phyloP scores from a whole-genome alignment of 2,888 invertebrate species.

The Drosophila quinaria region DNA sequence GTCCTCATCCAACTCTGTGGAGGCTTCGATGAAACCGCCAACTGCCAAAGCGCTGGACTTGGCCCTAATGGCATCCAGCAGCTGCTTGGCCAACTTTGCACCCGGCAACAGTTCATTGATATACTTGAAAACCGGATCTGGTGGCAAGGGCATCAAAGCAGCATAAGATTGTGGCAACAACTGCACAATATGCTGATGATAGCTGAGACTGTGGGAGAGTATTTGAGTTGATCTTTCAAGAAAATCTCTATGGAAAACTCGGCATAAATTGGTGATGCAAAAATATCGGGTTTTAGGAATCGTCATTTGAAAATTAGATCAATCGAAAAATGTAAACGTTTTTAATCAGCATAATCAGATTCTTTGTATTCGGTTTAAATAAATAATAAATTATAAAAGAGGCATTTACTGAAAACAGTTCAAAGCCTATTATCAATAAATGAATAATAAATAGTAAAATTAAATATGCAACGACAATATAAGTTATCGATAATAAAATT shows the following conservation, averaged over 20 bases:
- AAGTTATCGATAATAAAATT: too few species aligned
- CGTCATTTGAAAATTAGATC: not conserved
- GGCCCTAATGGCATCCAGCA: constrained; percentile 39
- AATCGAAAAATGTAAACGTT: not conserved
- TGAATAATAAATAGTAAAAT: too few species aligned
- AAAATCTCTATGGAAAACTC: not conserved
- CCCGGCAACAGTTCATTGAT: constrained; percentile 88
- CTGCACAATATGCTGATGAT: constrained; percentile 95
- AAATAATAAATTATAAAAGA: too few species aligned
- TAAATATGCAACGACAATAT: too few species aligned
- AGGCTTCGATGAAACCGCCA: constrained; percentile 11
- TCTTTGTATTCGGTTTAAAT: too few species aligned
- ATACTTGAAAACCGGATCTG: constrained; percentile 95
- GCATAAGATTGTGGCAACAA: constrained; percentile 95
- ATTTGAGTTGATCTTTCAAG: not conserved
- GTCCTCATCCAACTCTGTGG: not conserved
- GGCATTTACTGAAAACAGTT: too few species aligned
- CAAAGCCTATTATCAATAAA: too few species aligned
- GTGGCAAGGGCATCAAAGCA: constrained; percentile 92
- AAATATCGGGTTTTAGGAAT: not conserved
- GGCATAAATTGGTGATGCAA: not conserved
- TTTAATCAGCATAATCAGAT: too few species aligned
- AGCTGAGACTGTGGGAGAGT: constrained; percentile 90
- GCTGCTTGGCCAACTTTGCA: constrained; percentile 89
- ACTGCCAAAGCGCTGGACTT: constrained; percentile 21